Conservation (phyloP, 2,888 invertebrate genomes). For the Euplexia lucipara region DNA sequence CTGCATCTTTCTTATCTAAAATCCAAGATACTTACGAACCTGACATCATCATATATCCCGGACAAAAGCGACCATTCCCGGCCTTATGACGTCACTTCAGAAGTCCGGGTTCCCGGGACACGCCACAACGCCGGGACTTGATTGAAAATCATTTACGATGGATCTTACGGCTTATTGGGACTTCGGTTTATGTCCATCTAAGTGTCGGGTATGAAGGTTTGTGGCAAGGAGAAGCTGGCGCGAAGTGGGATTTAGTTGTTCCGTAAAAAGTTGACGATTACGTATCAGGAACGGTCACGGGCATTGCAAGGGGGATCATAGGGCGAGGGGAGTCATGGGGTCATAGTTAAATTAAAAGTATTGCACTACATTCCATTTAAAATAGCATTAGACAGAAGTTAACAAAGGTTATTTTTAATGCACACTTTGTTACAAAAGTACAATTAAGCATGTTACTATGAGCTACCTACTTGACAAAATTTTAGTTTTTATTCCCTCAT, state of each 20-base stretch:
- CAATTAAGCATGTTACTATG: too few species aligned
- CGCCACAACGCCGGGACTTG: conserved; percentile 46
- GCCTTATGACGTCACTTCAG: conserved; percentile 41
- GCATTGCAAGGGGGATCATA: too few species aligned
- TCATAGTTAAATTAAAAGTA: too few species aligned
- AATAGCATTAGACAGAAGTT: too few species aligned
- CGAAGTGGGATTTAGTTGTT: background rate
- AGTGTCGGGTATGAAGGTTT: conserved; percentile 25
- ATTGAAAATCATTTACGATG: conserved; percentile 69
- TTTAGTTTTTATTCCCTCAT: too few species aligned
- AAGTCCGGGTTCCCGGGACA: conserved; percentile 22
- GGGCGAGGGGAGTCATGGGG: too few species aligned
- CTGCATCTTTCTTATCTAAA: background rate
- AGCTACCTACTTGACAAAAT: too few species aligned
- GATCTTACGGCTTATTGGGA: conserved; percentile 40
- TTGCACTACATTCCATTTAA: too few species aligned
- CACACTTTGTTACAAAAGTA: too few species aligned
- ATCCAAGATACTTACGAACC: conserved; percentile 9
- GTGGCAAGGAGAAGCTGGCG: background rate
- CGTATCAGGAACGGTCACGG: too few species aligned
- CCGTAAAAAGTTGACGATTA: conserved; percentile 1
- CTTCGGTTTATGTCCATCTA: conserved; percentile 14
- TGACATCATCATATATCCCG: conserved; percentile 39
- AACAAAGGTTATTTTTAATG: too few species aligned
- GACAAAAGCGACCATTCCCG: conserved; percentile 49